These are phyloP conservation scores for Ganaspis brasiliensis DNA, from an alignment of 2,888 invertebrate genomes.

Conservation along the genomic window DNA sequence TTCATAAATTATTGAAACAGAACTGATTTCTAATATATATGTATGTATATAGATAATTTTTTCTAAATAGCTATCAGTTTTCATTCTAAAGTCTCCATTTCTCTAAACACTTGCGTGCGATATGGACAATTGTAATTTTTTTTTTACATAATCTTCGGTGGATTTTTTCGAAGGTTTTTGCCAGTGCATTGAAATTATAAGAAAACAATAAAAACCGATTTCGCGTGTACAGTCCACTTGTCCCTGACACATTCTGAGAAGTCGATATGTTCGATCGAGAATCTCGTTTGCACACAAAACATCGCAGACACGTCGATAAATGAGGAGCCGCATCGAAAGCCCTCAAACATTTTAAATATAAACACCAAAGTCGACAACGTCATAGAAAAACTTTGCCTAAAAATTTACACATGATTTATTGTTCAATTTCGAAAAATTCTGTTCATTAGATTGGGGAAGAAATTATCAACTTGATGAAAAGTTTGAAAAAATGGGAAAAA, in stretches of 20 bases:
- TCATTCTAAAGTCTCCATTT: slow-evolving; percentile 38
- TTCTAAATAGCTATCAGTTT: slow-evolving; percentile 32
- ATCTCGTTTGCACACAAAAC: not conserved
- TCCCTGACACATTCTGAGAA: slow-evolving; percentile 25
- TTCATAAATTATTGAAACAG: not conserved
- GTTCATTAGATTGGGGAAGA: too few species aligned
- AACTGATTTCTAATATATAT: not conserved
- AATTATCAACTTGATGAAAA: too few species aligned
- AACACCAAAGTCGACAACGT: not conserved
- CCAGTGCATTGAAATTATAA: not conserved
- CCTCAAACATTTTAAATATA: not conserved
- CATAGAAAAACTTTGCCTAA: not conserved
- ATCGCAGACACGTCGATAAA: slow-evolving; percentile 35
- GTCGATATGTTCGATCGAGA: slow-evolving; percentile 26
- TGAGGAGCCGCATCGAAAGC: too few species aligned
- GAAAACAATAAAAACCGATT: slow-evolving; percentile 7
- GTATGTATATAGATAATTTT: not conserved
- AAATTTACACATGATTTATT: slow-evolving; percentile 21
- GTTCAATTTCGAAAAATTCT: not conserved
- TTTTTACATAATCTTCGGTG: not conserved
- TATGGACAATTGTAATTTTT: not conserved
- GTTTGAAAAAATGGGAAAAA: too few species aligned
- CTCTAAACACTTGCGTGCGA: slow-evolving; percentile 16
- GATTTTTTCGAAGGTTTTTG: not conserved
- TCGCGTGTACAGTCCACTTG: slow-evolving; percentile 21